Base-by-base conservation (phyloP, 2,888 invertebrate species). In the Andrena flavipes region DNA sequence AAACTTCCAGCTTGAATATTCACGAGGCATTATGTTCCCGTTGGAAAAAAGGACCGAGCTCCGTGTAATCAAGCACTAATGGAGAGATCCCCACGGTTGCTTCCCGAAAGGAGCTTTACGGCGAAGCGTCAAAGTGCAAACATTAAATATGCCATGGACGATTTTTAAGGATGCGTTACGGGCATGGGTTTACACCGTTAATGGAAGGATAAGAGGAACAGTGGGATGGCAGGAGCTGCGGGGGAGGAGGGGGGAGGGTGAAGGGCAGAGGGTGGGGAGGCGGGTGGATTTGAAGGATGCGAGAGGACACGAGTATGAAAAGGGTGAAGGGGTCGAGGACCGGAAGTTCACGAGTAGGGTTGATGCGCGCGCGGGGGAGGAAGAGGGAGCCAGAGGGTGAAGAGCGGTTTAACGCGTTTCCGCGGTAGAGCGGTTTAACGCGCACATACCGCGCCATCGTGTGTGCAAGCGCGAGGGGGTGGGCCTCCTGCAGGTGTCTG, bases 391-490 rank as follows among this genome's bases (percentile, higher is more conserved):
- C 65, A 65, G 74, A 82, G 86, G 86, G 80, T 82, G 87, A 87
- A 86, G 87, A 87, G 86, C 84, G 88, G 82, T 88, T 88, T 88
- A 88, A 88, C 88, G 88, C 88, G 88, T 88, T 88, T 88, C 86
- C 88, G 88, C 80, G 88, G 88, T 83, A 82, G 85, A 88, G 84
- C 88, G 87, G 87, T 88, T 88, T 88, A 87, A 85, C 87, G 83
- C 84, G 82, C 83, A 64, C 81, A 80, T 76, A 83, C 77, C 70
- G 26, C 63, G 48, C 33, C 71, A 49, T 70, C 63, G 59, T 67
- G 64, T 84, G 76, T 68, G 70, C 64, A 49, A 70, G 51, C 69
- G 65, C 69, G 30, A 63, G 54, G 69, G 51, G 26, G 42, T 49
- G 49, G 13, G 48, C 20, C 59, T 30, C 8, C 30, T 35, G 23